phyloP scores from a whole-genome alignment of 2,797 vertebrate genomes.

The Simalia tracyae region DNA sequence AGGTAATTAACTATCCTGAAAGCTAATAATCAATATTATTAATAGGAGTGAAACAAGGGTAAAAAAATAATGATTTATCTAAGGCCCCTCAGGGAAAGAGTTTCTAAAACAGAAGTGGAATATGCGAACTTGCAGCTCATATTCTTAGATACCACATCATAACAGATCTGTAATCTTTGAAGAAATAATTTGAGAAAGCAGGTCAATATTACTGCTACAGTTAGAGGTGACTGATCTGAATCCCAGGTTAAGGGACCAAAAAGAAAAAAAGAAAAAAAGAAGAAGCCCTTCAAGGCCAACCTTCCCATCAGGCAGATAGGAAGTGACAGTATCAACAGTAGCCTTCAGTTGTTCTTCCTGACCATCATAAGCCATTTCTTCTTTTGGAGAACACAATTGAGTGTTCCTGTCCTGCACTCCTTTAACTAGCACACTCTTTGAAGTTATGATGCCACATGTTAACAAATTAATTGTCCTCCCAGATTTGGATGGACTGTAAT shows the following conservation, averaged over 20 bases:
- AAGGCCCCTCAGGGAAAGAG: background rate
- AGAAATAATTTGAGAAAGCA: slow-evolving; percentile 28
- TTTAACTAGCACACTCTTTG: background rate
- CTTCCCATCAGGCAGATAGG: background rate
- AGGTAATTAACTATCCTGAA: background rate
- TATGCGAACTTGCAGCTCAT: background rate
- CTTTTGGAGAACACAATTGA: background rate
- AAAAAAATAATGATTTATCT: background rate
- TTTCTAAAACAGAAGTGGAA: background rate
- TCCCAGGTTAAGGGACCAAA: slow-evolving; percentile 39
- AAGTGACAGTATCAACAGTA: background rate
- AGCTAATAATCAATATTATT: background rate
- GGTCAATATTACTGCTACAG: background rate
- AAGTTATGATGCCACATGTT: background rate
- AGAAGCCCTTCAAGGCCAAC: background rate
- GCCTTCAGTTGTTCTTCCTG: background rate
- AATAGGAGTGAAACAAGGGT: background rate
- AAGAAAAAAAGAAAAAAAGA: slow-evolving; percentile 22
- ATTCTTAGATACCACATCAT: background rate
- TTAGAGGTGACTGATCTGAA: slow-evolving; percentile 29
- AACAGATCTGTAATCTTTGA: background rate
- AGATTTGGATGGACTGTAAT: background rate
- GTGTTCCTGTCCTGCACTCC: background rate
- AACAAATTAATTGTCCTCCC: background rate
- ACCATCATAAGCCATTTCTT: background rate